A percentile compares a stretch with the other conserved stretches of the same genome.
Evolutionary conservation across 2,888 invertebrate species (phyloP).

Genomic region (Dendrolimus pini): DNA sequence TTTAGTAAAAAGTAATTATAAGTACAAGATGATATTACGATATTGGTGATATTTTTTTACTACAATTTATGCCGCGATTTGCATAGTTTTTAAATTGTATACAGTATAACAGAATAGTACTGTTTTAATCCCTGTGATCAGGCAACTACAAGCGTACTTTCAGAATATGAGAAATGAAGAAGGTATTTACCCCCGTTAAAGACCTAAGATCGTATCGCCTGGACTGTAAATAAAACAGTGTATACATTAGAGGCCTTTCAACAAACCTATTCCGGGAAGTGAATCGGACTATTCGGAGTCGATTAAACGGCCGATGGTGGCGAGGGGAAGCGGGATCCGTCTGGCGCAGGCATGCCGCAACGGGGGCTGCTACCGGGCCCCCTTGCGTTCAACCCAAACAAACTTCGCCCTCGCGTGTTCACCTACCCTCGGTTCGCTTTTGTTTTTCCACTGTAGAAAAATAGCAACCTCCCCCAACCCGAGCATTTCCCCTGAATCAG

Average conservation of each 20-base stretch:
- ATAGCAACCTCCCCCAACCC: slow-evolving; percentile 11
- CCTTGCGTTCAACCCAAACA: slow-evolving; percentile 33
- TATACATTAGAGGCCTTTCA: slow-evolving; percentile 8
- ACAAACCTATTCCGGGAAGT: slow-evolving; percentile 24
- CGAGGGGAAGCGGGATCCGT: slow-evolving; percentile 36
- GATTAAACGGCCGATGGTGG: slow-evolving; percentile 51
- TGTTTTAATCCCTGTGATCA: no score
- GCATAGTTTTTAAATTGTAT: no score
- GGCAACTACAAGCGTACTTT: no score
- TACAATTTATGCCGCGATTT: no score
- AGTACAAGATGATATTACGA: no score
- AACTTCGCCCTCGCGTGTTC: slow-evolving; percentile 25
- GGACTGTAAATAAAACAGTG: background rate
- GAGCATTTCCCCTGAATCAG: background rate
- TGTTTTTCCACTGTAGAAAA: slow-evolving; percentile 21
- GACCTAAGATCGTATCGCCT: background rate
- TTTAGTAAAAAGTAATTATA: no score
- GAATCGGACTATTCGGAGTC: slow-evolving; percentile 45
- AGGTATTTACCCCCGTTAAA: no score
- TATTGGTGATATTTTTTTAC: no score
- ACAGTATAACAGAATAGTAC: no score
- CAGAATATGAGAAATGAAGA: no score
- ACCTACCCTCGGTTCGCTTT: slow-evolving; percentile 1
- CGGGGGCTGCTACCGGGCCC: slow-evolving; percentile 23
- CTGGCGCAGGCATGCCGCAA: slow-evolving; percentile 30